These are phyloP conservation scores for Psettodes erumei DNA, from an alignment of 2,113 vertebrate genomes.

Conservation along the genomic window DNA sequence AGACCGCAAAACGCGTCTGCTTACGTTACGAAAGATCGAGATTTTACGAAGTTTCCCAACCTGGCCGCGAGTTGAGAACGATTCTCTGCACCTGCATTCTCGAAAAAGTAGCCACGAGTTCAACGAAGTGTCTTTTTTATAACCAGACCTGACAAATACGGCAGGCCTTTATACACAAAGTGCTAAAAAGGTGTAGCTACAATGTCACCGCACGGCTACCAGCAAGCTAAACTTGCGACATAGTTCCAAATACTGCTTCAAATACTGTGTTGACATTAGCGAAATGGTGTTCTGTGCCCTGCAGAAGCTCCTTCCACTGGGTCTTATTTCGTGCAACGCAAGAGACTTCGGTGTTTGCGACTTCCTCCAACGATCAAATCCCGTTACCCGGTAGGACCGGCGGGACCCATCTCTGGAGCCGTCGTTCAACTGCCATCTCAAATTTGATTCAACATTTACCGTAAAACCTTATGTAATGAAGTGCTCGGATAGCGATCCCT, in stretches of 20 bases:
- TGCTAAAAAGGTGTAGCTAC: neutral
- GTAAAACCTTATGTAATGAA: neutral
- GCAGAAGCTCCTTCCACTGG: neutral
- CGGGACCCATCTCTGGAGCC: too few relatives aligned
- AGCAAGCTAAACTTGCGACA: neutral
- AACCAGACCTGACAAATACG: constrained; percentile 3
- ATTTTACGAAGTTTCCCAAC: constrained; percentile 75
- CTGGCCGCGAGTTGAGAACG: constrained; percentile 88
- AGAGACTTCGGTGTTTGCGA: neutral
- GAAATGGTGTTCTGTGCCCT: neutral
- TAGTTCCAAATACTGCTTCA: neutral
- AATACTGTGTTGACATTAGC: neutral
- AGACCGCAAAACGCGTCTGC: neutral
- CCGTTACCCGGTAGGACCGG: neutral
- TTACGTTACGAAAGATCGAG: neutral
- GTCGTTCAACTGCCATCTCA: accelerated
- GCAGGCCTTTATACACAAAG: neutral
- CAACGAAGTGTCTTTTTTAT: neutral
- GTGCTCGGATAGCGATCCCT: accelerated
- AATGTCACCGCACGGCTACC: neutral
- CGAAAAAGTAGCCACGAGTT: neutral
- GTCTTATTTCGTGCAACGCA: neutral
- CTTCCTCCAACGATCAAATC: constrained; percentile 43
- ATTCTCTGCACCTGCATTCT: constrained; percentile 84
- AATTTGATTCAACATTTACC: neutral